Conservation (phyloP, 2,888 invertebrate species). For the Leucophenga montana region DNA sequence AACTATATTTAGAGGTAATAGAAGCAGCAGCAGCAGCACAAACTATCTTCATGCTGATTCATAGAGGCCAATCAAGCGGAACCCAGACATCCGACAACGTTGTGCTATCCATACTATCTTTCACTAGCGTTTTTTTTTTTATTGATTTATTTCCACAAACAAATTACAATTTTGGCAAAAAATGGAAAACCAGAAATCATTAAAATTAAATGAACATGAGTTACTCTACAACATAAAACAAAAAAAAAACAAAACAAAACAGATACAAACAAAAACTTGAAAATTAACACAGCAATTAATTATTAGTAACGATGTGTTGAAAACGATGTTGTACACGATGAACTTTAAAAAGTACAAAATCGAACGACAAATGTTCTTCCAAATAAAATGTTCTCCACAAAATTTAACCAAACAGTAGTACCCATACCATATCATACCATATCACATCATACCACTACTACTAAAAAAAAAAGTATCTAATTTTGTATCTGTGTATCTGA, state of each 20-base stretch:
- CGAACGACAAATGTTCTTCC: constrained; percentile 25
- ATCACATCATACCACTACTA: not conserved
- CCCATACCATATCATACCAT: not conserved
- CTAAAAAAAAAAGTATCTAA: not conserved
- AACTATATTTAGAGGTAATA: too few species aligned
- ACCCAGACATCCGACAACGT: too few species aligned
- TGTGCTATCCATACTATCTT: not conserved
- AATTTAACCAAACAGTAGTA: not conserved
- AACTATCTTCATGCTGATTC: too few species aligned
- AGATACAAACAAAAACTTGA: too few species aligned
- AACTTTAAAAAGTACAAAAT: constrained; percentile 26
- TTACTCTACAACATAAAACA: not conserved
- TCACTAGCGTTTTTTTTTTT: not conserved
- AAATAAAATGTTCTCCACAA: constrained; percentile 18
- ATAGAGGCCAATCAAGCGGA: too few species aligned
- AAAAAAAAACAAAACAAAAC: not conserved
- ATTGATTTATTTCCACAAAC: constrained; percentile 1
- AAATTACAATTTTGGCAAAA: not conserved
- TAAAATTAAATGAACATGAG: not conserved
- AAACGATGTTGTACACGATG: constrained; percentile 44
- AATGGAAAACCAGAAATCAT: not conserved
- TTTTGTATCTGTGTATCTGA: not conserved
- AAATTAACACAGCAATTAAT: constrained; percentile 22
- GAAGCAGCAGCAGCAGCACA: too few species aligned
- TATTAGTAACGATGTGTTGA: constrained; percentile 55